Conservation (phyloP, 2,797 vertebrate genomes). For the Benthosema pterotum region DNA sequence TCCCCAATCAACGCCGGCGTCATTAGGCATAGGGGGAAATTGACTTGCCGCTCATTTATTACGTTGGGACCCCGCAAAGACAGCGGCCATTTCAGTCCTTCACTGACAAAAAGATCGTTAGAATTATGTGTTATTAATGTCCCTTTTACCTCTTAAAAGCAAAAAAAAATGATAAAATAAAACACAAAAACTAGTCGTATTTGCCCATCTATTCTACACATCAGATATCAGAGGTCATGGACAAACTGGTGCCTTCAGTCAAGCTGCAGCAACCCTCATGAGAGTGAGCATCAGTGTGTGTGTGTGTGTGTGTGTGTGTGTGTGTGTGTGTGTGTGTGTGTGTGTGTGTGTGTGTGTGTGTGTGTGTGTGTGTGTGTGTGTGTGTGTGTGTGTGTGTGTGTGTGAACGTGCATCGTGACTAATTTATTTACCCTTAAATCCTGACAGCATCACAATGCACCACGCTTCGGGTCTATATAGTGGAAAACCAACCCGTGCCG, state of each 20-base stretch:
- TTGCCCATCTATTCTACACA: not conserved
- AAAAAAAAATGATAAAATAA: too few relatives aligned
- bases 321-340: slow-evolving; percentile 5
- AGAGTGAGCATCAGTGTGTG: not conserved
- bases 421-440: slow-evolving; percentile 17
- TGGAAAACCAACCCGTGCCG: too few relatives aligned
- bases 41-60: slow-evolving; percentile 52
- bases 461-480: too few relatives aligned
- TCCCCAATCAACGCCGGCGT: slow-evolving; percentile 22
- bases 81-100: slow-evolving; percentile 20
- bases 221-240: not conserved
- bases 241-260: not conserved
- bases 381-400: not conserved
- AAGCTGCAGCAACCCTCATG: slow-evolving; percentile 9
- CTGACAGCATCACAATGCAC: slow-evolving; percentile 44
- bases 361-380: not conserved
- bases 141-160: too few relatives aligned
- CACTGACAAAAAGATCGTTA: slow-evolving; percentile 2
- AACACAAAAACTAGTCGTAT: too few relatives aligned
- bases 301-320: not conserved
- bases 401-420: not conserved
- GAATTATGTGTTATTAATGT: too few relatives aligned
- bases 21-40: slow-evolving; percentile 28
- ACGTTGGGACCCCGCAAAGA: slow-evolving; percentile 36
- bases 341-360: not conserved